These are phyloP conservation scores for Zophobas atratus DNA, from an alignment of 1,140 invertebrate species.

Conservation along the genomic window DNA sequence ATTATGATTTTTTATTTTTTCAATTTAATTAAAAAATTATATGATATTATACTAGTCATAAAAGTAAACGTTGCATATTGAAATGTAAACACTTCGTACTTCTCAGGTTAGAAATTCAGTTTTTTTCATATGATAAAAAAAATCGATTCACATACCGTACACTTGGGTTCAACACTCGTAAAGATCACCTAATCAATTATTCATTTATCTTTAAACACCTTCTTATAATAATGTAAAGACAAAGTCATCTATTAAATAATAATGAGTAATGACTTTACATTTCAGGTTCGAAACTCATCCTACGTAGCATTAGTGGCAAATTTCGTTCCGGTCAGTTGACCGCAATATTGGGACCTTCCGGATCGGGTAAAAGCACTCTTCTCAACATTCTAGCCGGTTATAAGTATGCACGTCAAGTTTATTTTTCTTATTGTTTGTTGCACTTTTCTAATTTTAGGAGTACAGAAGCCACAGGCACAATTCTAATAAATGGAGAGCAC, in stretches of 20 bases:
- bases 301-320: conserved; percentile 79
- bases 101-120: too few species aligned
- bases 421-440: neutral
- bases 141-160: too few species aligned
- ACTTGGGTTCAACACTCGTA: too few species aligned
- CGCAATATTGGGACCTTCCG: conserved; percentile 90
- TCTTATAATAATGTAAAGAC: too few species aligned
- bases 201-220: too few species aligned
- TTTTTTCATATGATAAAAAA: too few species aligned
- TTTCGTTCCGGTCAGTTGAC: conserved; percentile 85
- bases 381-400: conserved; percentile 89
- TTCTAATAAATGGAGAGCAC: conserved; percentile 82
- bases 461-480: conserved; percentile 73
- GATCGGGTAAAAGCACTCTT: conserved; percentile 92
- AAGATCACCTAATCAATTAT: too few species aligned
- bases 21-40: too few species aligned
- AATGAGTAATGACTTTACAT: conserved; percentile 26
- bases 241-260: neutral
- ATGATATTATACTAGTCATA: too few species aligned
- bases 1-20: too few species aligned
- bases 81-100: too few species aligned
- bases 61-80: too few species aligned
- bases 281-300: conserved; percentile 80
- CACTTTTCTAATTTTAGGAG: conserved; percentile 54
- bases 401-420: conserved; percentile 74